Evolutionary conservation across 1,140 invertebrate species (phyloP).

Genomic region (Adelges cooleyi): DNA sequence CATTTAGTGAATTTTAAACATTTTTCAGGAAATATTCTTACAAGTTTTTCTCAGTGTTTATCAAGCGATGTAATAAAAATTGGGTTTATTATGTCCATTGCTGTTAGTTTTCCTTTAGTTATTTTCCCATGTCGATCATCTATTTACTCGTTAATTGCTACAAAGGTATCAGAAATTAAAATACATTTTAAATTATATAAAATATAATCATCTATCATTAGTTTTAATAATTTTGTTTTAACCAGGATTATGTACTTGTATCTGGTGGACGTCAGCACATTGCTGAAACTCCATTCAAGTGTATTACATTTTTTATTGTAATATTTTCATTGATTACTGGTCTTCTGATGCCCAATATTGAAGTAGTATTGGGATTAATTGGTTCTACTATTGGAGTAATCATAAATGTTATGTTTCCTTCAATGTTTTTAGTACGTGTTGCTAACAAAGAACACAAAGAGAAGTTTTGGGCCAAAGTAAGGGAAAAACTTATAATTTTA

Average conservation of each 20-base stretch:
- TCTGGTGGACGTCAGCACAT: constrained; percentile 47
- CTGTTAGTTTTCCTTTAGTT: constrained; percentile 90
- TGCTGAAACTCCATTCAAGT: constrained; percentile 64
- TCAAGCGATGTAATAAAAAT: constrained; percentile 80
- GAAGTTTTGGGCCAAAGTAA: constrained; percentile 54
- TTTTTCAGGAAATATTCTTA: constrained; percentile 73
- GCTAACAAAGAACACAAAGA: constrained; percentile 63
- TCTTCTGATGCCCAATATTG: constrained; percentile 74
- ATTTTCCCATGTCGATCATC: constrained; percentile 92
- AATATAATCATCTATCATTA: background rate
- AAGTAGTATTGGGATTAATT: constrained; percentile 80
- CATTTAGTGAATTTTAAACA: no score
- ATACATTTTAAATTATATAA: background rate
- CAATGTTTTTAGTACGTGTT: constrained; percentile 59
- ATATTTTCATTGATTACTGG: constrained; percentile 60
- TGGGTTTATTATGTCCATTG: constrained; percentile 86
- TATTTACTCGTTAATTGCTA: constrained; percentile 80
- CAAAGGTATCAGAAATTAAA: constrained; percentile 50
- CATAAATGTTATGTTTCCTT: constrained; percentile 84
- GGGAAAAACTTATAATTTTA: constrained; percentile 11
- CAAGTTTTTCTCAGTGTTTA: constrained; percentile 67
- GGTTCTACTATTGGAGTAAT: constrained; percentile 92
- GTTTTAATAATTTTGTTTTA: no score
- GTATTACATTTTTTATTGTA: constrained; percentile 66
- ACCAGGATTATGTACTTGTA: constrained; percentile 40